A percentile compares a stretch with the other conserved stretches of the same genome.
These are phyloP conservation scores for Troides oblongomaculatus DNA, from an alignment of 2,888 invertebrate species.

Conservation along the genomic window DNA sequence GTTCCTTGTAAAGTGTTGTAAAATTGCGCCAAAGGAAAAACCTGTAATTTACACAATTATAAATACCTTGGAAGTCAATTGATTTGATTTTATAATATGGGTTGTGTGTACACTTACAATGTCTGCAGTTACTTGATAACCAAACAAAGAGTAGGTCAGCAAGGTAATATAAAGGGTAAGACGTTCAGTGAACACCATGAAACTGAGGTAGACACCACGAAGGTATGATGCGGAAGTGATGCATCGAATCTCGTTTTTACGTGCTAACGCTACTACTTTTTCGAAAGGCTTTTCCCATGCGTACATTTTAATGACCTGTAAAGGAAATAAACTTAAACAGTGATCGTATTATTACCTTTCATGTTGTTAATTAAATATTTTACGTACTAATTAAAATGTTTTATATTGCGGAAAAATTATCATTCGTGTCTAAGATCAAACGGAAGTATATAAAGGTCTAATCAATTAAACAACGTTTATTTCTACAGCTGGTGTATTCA, in stretches of 20 bases:
- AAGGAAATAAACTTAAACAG: constrained; percentile 2
- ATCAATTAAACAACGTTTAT: background rate
- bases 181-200: constrained; percentile 92
- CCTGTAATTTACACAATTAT: constrained; percentile 58
- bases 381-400: background rate
- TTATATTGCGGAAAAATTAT: background rate
- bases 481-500: background rate
- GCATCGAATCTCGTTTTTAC: constrained; percentile 84
- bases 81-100: background rate
- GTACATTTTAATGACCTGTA: constrained; percentile 96
- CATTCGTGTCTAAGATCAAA: background rate
- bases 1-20: constrained; percentile 82
- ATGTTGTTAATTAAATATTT: no score
- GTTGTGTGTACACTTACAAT: constrained; percentile 60
- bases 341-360: no score
- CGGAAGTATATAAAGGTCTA: background rate
- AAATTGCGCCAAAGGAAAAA: constrained; percentile 82
- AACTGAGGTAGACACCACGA: constrained; percentile 83
- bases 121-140: constrained; percentile 79
- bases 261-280: constrained; percentile 86
- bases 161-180: constrained; percentile 91
- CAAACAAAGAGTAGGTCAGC: constrained; percentile 86
- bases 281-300: constrained; percentile 97
- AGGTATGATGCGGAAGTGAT: constrained; percentile 83
- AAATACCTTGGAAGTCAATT: background rate